Percentiles rank a stretch among this genome's conserved stretches.
phyloP scores from a whole-genome alignment of 2,888 invertebrate genomes.

The Zaprionus lineosus region DNA sequence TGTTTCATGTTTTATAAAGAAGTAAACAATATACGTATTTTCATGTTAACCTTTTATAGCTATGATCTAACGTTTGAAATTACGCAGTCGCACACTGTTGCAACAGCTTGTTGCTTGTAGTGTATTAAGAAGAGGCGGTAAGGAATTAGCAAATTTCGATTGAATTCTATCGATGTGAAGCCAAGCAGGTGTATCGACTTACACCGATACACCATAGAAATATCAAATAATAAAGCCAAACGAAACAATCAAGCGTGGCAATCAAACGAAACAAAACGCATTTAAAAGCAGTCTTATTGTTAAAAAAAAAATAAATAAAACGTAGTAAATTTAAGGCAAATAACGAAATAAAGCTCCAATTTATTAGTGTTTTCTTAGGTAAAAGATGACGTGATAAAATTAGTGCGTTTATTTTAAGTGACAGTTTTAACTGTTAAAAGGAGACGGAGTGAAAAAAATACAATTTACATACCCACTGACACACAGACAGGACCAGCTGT shows the following conservation, averaged over 20 bases:
- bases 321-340: background rate
- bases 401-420: slow-evolving; percentile 36
- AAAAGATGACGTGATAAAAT: slow-evolving; percentile 24
- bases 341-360: background rate
- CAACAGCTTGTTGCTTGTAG: slow-evolving; percentile 34
- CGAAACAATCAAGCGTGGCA: slow-evolving; percentile 56
- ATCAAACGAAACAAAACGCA: slow-evolving; percentile 64
- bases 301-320: slow-evolving; percentile 13
- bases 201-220: slow-evolving; percentile 31
- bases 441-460: slow-evolving; percentile 18
- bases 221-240: slow-evolving; percentile 51
- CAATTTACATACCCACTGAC: slow-evolving; percentile 1
- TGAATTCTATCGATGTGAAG: slow-evolving; percentile 19
- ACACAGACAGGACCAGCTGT: slow-evolving; percentile 48
- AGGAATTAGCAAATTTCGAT: background rate
- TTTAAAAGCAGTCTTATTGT: slow-evolving; percentile 44
- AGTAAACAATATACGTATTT: too few relatives aligned
- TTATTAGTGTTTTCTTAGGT: background rate
- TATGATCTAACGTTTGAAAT: too few relatives aligned
- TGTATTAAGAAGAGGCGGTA: slow-evolving; percentile 2
- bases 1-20: too few relatives aligned
- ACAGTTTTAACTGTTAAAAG: slow-evolving; percentile 52
- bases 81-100: too few relatives aligned
- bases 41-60: too few relatives aligned
- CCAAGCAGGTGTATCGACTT: slow-evolving; percentile 36